These are phyloP conservation scores for Epinephelus moara DNA, from an alignment of 2,113 vertebrate species.

Conservation along the genomic window DNA sequence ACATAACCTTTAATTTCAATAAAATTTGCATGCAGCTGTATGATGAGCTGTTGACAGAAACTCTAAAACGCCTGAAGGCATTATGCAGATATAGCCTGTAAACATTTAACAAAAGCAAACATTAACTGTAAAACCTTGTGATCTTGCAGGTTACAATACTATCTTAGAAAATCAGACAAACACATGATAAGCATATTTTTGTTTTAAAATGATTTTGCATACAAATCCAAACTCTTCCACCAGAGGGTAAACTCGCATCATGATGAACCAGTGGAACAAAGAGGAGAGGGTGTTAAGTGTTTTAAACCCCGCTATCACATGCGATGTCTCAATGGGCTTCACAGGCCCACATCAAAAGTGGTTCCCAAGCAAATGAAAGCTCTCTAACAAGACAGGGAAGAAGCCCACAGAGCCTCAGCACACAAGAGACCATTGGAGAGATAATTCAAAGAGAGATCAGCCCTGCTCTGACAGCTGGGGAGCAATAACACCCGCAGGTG, in stretches of 20 bases:
- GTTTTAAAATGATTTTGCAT: not conserved
- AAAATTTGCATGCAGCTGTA: too few species aligned
- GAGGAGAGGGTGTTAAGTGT: not conserved
- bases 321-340: not conserved
- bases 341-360: constrained; percentile 4
- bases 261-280: constrained; percentile 1
- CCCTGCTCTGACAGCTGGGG: not conserved
- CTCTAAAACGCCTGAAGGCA: not conserved
- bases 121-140: not conserved
- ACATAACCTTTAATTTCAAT: too few species aligned
- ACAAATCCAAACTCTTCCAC: constrained; percentile 35
- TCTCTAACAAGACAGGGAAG: not conserved
- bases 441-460: constrained; percentile 12
- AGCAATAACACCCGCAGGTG: not conserved
- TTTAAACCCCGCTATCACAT: not conserved
- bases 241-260: constrained; percentile 40
- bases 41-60: too few species aligned
- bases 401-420: not conserved
- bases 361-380: not conserved
- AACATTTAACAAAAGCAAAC: constrained; percentile 1
- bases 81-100: not conserved
- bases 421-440: not conserved
- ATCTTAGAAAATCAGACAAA: not conserved
- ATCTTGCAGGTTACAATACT: not conserved
- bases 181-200: not conserved